Evolutionary conservation across 2,113 vertebrate species (phyloP).

Genomic region (Corythaeola cristata): DNA sequence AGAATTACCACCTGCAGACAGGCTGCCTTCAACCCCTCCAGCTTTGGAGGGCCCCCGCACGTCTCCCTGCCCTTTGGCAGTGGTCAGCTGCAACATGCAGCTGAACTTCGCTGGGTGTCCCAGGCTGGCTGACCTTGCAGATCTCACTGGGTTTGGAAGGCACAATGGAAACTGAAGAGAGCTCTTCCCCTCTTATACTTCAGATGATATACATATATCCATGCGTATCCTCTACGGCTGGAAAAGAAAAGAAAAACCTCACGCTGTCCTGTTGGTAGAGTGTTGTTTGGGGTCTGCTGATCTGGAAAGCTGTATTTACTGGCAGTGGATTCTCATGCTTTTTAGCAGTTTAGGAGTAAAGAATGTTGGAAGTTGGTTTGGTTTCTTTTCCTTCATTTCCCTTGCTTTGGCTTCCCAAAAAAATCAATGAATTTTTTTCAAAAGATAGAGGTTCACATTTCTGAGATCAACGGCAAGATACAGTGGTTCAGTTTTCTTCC

Average conservation of each 20-base stretch:
- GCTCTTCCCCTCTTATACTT: not conserved
- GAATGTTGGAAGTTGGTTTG: not conserved
- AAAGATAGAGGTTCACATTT: not conserved
- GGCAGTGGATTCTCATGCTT: not conserved
- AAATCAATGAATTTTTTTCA: not conserved
- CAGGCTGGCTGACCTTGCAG: not conserved
- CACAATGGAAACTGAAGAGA: not conserved
- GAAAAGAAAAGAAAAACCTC: not conserved
- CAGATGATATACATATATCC: not conserved
- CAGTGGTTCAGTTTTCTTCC: not conserved
- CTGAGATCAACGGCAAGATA: not conserved
- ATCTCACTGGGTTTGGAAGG: not conserved
- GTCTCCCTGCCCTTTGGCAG: not conserved
- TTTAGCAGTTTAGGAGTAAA: not conserved
- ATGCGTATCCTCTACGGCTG: not conserved
- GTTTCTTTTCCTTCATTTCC: not conserved
- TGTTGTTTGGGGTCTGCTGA: not conserved
- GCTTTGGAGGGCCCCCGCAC: not conserved
- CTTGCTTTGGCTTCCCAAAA: not conserved
- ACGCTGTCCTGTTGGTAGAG: not conserved
- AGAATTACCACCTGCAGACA: not conserved
- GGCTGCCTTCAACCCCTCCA: not conserved
- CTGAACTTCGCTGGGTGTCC: not conserved
- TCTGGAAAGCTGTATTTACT: not conserved
- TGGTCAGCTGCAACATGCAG: fast-evolving